Base-by-base conservation (phyloP, 2,797 vertebrate genomes). In the Melanotaenia pygmaea region DNA sequence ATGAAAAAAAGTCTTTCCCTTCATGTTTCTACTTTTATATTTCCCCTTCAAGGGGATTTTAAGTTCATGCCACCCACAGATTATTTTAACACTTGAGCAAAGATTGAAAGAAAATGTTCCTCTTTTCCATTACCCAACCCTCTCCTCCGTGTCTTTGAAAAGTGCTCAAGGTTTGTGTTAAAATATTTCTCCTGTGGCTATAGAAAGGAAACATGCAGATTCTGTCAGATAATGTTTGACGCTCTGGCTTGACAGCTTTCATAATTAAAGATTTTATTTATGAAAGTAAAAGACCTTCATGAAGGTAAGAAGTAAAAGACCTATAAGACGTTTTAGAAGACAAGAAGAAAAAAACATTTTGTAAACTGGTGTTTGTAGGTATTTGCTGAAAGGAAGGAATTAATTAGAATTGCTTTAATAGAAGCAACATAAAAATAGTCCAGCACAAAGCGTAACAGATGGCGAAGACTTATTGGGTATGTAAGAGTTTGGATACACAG, bases 71-170 rank as follows among this genome's bases (percentile, higher is more conserved):
- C 70, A 4, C 80, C 70, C 67, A 70, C 69, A 63, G 66, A 67
- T 69, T 26, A 76, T 70, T 83, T 82, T 68, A 82, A 64, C 45
- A 70, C 51, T 64, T 18, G 9, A 71, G 38, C 50, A 72, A 64
- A 43, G 30, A 64, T 50, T 20, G 53, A 72, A 38, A 53, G 35
- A 62, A 65, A 66, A 64, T 14, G 0, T 66, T 59, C 50, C 16
- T 20, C 32, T 20, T n/a, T 34, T 60, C 64, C 37, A 37, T 4
- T 53, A 45, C 35, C 37, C 34, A 70, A 58, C 43, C 38, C 24
- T 43, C 4, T 40, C 10, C 30, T 28, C 66, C 53, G 57, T 66
- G 20, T 53, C 59, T 76, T 45, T 82, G 67, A 79, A 57, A 59
- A 60, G 22, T 73, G 51, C 28, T 60, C 67, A 66, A 58, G 40